Evolutionary conservation across 1,140 invertebrate genomes (phyloP), one percentile per base, ranked within the genome.

Genomic region (Parasteatoda tepidariorum): DNA sequence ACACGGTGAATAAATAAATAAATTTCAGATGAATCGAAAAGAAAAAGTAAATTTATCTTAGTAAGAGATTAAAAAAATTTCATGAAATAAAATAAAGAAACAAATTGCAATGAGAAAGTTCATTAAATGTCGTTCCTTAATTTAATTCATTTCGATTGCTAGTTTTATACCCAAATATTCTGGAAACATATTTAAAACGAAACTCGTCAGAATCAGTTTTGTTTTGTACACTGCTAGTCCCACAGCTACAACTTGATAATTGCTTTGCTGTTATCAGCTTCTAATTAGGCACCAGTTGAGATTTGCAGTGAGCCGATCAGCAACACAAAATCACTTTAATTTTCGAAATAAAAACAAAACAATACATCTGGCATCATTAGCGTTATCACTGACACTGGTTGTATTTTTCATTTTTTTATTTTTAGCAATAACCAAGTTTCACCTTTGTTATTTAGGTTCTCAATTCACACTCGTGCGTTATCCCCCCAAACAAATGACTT

Each of bases 241-340:
- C n/a, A n/a, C n/a, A n/a, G n/a, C n/a, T n/a, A n/a, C n/a, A n/a
- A 38, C 6, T 26, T 38, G 34, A 22, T 67, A 67, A 67, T 67
- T 67, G 66, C 66, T 24, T 11, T 41, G 34, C n/a, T 34, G 66
- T 67, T 67, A 67, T 67, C 66, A 67, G 66, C 66, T 67, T 34
- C 66, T 67, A 67, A 67, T 67, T 67, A 67, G 66, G 34, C 66
- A 33, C 34, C 66, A 67, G 66, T 67, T 67, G 34, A 67, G 5
- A 38, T 34, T 67, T 67, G 31, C 66, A 67, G 34, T 67, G 34
- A 34, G 31, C 33, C n/a, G 33, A 67, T 67, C 41, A 34, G 34
- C 0, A 26, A 24, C 33, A 5, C 66, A 34, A 41, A 41, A 41
- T 41, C 13, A 41, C 5, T 41, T 13, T 13, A 5, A 6, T 13